Conservation (phyloP, 2,888 invertebrate genomes). For the Halictus ligatus region DNA sequence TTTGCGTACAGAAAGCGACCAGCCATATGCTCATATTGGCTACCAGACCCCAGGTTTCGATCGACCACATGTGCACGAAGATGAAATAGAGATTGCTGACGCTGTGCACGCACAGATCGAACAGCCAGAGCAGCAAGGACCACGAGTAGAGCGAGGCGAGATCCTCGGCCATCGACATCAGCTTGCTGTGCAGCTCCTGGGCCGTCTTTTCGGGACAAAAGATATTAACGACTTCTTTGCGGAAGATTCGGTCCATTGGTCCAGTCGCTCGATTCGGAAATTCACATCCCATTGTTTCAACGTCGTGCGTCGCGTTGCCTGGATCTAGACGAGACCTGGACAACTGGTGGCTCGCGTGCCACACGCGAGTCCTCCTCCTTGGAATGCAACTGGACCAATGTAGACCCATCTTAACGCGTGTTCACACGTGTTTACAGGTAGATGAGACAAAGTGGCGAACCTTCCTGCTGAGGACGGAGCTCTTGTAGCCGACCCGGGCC, state of each 20-base stretch:
- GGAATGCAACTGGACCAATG: no score
- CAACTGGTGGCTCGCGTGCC: no score
- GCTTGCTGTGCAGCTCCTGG: slow-evolving; percentile 74
- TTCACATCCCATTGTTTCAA: no score
- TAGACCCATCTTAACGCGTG: no score
- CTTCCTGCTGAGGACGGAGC: slow-evolving; percentile 39
- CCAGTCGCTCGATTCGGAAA: no score
- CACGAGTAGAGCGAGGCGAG: slow-evolving; percentile 74
- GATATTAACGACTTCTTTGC: not conserved
- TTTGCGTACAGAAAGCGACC: slow-evolving; percentile 68
- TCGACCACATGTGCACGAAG: slow-evolving; percentile 56
- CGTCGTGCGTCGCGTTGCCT: no score
- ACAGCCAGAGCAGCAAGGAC: slow-evolving; percentile 78
- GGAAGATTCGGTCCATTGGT: not conserved
- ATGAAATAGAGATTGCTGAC: slow-evolving; percentile 77
- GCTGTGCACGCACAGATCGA: slow-evolving; percentile 75
- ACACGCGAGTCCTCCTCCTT: no score
- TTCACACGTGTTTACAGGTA: no score
- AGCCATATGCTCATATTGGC: slow-evolving; percentile 74
- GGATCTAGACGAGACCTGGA: no score
- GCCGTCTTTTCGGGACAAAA: slow-evolving; percentile 66
- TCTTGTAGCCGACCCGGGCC: slow-evolving; percentile 12
- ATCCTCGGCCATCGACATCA: slow-evolving; percentile 75
- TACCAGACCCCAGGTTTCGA: slow-evolving; percentile 28
- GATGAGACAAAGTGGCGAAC: slow-evolving; percentile 15